These are phyloP conservation scores for Halictus ligatus DNA, from an alignment of 2,888 invertebrate genomes.

Conservation along the genomic window DNA sequence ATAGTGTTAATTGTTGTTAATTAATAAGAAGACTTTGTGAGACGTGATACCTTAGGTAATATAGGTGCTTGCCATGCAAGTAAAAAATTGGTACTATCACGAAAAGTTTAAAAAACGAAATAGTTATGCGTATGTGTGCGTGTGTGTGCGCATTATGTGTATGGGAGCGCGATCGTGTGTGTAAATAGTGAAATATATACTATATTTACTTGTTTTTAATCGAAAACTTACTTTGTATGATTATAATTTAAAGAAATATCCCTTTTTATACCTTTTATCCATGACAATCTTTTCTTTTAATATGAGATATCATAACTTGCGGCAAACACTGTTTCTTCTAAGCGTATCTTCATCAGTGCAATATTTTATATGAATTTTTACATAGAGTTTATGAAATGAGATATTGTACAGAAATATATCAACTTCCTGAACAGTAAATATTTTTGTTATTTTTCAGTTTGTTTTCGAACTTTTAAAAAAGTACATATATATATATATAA, in stretches of 20 bases:
- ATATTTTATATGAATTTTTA: constrained; percentile 64
- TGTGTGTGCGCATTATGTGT: constrained; percentile 30
- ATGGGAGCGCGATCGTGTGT: constrained; percentile 27
- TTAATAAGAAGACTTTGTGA: constrained; percentile 70
- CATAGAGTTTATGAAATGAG: constrained; percentile 31
- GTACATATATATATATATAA: background rate
- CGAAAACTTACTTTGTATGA: constrained; percentile 47
- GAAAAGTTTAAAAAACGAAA: constrained; percentile 53
- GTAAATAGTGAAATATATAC: constrained; percentile 54
- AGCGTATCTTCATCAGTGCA: constrained; percentile 60
- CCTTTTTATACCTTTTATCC: constrained; percentile 64
- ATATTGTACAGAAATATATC: constrained; percentile 52
- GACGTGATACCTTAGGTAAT: constrained; percentile 66
- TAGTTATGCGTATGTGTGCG: constrained; percentile 37
- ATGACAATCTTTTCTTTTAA: constrained; percentile 68
- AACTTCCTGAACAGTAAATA: constrained; percentile 30
- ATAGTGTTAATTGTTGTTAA: constrained; percentile 76
- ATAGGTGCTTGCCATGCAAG: constrained; percentile 79
- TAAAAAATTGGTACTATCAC: constrained; percentile 67
- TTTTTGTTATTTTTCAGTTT: constrained; percentile 42
- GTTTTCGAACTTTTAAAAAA: constrained; percentile 25
- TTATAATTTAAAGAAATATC: constrained; percentile 48
- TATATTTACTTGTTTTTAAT: constrained; percentile 57
- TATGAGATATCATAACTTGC: constrained; percentile 17
- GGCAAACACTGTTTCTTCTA: constrained; percentile 40